Percentiles rank a stretch among this genome's conserved stretches.
Conservation (phyloP, 1,140 invertebrate species). For the Chironomus striatipennis region DNA sequence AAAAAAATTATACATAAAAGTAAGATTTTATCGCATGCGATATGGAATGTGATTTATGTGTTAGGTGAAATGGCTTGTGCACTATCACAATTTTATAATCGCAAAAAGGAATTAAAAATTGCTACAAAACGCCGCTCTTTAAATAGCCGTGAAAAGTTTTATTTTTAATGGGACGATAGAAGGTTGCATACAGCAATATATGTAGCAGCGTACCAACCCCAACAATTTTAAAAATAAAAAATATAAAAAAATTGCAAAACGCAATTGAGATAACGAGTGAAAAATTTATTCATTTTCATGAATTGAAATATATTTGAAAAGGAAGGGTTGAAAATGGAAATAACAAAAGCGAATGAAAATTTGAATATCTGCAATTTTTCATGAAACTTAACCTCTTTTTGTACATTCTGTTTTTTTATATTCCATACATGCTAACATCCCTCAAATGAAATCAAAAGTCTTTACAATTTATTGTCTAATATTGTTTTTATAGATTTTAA, state of each 20-base stretch:
- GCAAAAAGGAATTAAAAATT: background rate
- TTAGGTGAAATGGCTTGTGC: background rate
- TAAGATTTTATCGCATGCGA: background rate
- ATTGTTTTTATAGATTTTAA: too few species aligned
- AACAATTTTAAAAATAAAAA: background rate
- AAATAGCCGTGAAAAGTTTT: too few species aligned
- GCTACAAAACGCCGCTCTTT: background rate
- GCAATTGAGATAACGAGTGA: background rate
- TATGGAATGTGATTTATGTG: background rate
- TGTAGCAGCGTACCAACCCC: background rate
- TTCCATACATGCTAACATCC: too few species aligned
- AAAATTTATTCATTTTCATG: background rate
- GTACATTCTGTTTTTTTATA: too few species aligned
- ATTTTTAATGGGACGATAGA: too few species aligned
- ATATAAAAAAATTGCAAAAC: background rate
- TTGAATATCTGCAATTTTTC: too few species aligned
- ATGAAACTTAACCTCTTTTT: too few species aligned
- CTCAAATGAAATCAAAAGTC: too few species aligned
- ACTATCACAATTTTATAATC: conserved; percentile 7
- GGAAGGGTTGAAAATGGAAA: too few species aligned
- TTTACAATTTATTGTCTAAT: too few species aligned
- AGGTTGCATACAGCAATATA: too few species aligned
- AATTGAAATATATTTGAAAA: background rate
- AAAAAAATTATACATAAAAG: background rate
- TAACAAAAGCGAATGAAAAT: too few species aligned